phyloP scores from a whole-genome alignment of 2,113 vertebrate genomes.

The Anthoscopus minutus region DNA sequence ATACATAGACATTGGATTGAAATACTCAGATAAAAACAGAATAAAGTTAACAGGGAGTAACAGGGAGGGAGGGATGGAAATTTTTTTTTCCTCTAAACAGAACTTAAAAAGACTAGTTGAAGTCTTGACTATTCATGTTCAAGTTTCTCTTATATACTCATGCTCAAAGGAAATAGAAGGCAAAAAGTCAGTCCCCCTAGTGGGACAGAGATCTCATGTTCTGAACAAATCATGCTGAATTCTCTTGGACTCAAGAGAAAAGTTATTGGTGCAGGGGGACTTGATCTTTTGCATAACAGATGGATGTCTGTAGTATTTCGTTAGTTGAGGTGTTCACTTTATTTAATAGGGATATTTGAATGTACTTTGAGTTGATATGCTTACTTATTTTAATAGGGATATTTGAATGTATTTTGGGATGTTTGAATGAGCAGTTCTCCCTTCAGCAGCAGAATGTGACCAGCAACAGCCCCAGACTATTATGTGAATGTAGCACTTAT shows the following conservation, averaged over 20 bases:
- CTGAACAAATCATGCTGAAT: background rate
- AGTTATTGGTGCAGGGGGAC: background rate
- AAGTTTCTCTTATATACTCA: background rate
- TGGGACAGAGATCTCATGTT: background rate
- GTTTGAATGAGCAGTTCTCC: background rate
- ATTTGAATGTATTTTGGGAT: background rate
- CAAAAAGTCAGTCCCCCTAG: background rate
- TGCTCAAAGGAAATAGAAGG: background rate
- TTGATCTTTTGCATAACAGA: background rate
- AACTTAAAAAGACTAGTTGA: background rate
- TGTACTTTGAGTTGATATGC: background rate
- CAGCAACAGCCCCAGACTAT: background rate
- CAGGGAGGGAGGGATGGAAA: accelerated
- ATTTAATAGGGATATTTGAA: background rate
- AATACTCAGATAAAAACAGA: background rate
- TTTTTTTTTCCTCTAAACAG: background rate
- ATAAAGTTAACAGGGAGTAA: background rate
- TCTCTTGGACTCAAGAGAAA: background rate
- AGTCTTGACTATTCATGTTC: background rate
- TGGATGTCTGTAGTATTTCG: background rate
- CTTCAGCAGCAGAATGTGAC: background rate
- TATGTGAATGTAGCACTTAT: background rate
- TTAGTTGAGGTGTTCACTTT: background rate
- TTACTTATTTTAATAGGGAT: background rate
- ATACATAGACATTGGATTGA: background rate